Base-by-base conservation (phyloP, 1,140 invertebrate genomes). In the Prorops nasuta region DNA sequence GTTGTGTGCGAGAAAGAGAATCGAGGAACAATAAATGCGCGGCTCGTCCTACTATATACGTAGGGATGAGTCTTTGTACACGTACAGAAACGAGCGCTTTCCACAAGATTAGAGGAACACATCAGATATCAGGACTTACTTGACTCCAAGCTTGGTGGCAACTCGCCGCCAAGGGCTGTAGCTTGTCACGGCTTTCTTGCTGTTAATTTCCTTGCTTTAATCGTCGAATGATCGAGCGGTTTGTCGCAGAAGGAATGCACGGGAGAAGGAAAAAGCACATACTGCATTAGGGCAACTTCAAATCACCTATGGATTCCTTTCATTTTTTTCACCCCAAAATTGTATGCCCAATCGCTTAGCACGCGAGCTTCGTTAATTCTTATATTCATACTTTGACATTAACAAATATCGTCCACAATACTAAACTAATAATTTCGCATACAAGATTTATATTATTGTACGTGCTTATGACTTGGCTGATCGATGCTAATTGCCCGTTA, bases 81-180 rank as follows among this genome's bases (percentile, higher is more conserved):
- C 61, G 59, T 57, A 63, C 51, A 58, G 43, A 56, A 51, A 54
- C 54, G 56, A 56, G 52, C 53, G 56, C 54, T 58, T 31, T 56
- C 64, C 58, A 65, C 49, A 59, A 59, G 56, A 60, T 58, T 56
- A 52, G 49, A 60, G 52, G 51, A 61, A 63, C 60, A 63, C 59
- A 62, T 62, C 67, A 67, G 62, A 66, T 60, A 60, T 62, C 55
- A 58, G 60, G 71, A 92, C 90, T 92, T 91, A 93, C 90, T 92
- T 91, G 81, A 93, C 89, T 85, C 90, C 90, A 66, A 93, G 86
- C 80, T 92, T 93, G 77, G 88, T 91, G 76, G 90, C 90, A 74
- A 93, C 90, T 78, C 90, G 85, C 69, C 88, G 85, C 90, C 90
- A 93, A 80, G 90, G 90, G 68, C 89, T 91, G 83, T 90, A 90